Base-by-base conservation (phyloP, 2,888 invertebrate genomes). In the Drosophila vallismaia region DNA sequence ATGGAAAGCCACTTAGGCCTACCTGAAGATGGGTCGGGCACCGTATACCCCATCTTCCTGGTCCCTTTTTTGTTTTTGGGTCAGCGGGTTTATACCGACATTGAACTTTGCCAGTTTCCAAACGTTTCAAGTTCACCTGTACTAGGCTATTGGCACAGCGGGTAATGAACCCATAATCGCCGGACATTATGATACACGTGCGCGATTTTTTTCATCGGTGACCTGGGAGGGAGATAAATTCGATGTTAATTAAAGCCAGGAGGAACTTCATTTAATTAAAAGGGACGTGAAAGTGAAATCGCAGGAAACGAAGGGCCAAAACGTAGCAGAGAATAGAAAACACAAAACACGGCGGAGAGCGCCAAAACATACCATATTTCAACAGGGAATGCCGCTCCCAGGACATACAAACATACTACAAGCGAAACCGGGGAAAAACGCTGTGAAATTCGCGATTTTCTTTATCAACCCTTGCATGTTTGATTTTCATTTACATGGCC, bases 401-500 rank as follows among this genome's bases (percentile, higher is more conserved):
- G 33, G 38, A 49, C 14, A 49, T 26, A 44, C n/a, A 28, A 10
- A 60, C 44, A 28, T 36, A 33, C 49, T 36, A 33, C 49, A 36
- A 14, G n/a, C 14, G 51, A 56, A 12, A 14, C 38, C 46, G 26
- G 40, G 57, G 60, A 46, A 62, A 62, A 60, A 48, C 48, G 62
- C 48, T 49, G 40, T 44, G 60, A 62, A 62, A 80, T 88, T 86
- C 76, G 88, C 89, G 88, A 89, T 89, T 89, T 90, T 81, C 82
- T 80, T 79, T 88, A 90, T 88, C 87, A 87, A 86, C 86, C 88
- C 88, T 91, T 91, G 91, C 91, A 91, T 91, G 91, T 91, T 89
- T 90, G 89, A 91, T 90, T 91, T 91, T 89, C 89, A 91, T 91
- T 91, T 91, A 88, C 87, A 90, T 88, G 88, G 87, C 79, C 79